phyloP scores from a whole-genome alignment of 1,140 invertebrate species.

The Euwallacea similis region DNA sequence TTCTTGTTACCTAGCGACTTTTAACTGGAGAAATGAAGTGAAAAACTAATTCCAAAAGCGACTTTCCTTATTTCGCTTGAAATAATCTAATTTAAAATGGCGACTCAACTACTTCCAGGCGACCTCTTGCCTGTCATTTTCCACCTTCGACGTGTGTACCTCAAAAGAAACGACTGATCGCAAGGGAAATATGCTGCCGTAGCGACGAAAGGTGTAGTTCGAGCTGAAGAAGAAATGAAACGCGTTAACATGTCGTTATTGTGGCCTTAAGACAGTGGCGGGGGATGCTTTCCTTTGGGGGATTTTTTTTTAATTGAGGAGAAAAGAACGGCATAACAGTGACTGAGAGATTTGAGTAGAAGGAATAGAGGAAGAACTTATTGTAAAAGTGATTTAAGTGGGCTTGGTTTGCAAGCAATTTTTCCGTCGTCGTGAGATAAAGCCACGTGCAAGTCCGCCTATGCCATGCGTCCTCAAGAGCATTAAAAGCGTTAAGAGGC shows the following conservation, averaged over 20 bases:
- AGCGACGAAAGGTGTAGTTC: conserved; percentile 34
- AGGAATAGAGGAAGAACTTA: too few species aligned
- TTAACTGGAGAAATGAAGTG: too few species aligned
- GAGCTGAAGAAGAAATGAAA: conserved; percentile 36
- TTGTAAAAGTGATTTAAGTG: too few species aligned
- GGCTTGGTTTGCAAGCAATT: too few species aligned
- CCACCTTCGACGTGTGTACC: conserved; percentile 42
- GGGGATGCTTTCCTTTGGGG: not conserved
- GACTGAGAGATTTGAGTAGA: too few species aligned
- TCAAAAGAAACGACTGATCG: conserved; percentile 46
- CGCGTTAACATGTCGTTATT: conserved; percentile 45
- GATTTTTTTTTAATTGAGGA: too few species aligned
- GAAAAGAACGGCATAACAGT: too few species aligned
- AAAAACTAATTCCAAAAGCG: not conserved
- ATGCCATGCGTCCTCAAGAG: conserved; percentile 10
- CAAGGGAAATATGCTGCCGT: conserved; percentile 47
- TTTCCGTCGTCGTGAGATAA: not conserved
- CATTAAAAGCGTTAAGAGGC: conserved; percentile 25
- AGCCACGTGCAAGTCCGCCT: not conserved
- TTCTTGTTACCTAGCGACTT: too few species aligned
- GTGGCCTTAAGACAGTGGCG: conserved; percentile 25
- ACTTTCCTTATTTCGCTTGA: conserved; percentile 11
- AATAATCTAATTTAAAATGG: conserved; percentile 36
- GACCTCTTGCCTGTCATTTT: conserved; percentile 39
- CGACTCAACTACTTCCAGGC: conserved; percentile 29